Evolutionary conservation across 2,888 invertebrate species (phyloP).

Genomic region (Taenaris catops): DNA sequence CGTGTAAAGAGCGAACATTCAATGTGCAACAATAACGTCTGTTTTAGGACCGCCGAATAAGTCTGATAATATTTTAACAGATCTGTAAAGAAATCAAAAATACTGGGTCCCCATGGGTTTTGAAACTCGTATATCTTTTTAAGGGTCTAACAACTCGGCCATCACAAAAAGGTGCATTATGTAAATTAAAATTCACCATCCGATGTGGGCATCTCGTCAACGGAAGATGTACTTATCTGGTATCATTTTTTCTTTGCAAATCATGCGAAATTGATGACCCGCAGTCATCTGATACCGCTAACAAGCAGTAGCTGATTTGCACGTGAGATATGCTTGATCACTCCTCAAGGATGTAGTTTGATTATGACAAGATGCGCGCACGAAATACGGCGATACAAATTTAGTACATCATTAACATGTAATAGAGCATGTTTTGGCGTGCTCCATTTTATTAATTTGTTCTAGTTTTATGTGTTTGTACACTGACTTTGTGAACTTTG

Average conservation of each 20-base stretch:
- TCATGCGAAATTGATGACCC: constrained; percentile 59
- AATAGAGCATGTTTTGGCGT: constrained; percentile 17
- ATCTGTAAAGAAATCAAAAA: too few species aligned
- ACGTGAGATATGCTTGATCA: constrained; percentile 47
- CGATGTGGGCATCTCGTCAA: constrained; percentile 25
- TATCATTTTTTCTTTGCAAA: constrained; percentile 42
- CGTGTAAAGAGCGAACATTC: too few species aligned
- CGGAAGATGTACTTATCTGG: constrained; percentile 26
- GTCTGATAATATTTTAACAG: too few species aligned
- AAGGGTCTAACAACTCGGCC: too few species aligned
- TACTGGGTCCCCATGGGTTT: too few species aligned
- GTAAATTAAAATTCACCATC: constrained; percentile 27
- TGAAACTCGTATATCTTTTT: too few species aligned
- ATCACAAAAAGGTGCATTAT: constrained; percentile 2
- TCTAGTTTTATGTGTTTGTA: constrained; percentile 8
- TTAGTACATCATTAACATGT: constrained; percentile 12
- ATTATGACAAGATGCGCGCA: constrained; percentile 3
- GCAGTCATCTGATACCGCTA: constrained; percentile 55
- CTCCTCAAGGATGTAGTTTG: constrained; percentile 24
- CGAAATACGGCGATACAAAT: constrained; percentile 17
- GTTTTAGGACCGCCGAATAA: too few species aligned
- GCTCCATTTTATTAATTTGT: constrained; percentile 9
- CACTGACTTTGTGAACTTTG: constrained; percentile 15
- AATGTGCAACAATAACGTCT: too few species aligned
- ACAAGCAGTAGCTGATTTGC: constrained; percentile 62